Conservation (phyloP, 2,888 invertebrate genomes). For the Caenorhabditis sulstoni region DNA sequence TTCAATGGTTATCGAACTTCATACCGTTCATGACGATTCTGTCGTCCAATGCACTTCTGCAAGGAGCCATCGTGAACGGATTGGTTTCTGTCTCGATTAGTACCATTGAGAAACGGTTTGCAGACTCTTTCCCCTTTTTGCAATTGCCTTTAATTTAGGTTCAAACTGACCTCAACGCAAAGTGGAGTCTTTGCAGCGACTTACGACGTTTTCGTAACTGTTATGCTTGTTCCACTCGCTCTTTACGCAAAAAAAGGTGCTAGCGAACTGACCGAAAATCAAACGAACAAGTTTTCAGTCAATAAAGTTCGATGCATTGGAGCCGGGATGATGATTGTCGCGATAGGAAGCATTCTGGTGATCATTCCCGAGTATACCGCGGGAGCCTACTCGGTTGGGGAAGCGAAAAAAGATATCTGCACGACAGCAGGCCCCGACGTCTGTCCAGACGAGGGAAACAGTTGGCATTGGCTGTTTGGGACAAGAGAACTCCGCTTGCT, state of each 20-base stretch:
- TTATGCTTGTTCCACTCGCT: conserved; percentile 67
- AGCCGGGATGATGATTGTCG: conserved; percentile 69
- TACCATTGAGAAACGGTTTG: conserved; percentile 69
- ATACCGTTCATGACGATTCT: conserved; percentile 63
- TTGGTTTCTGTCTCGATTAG: conserved; percentile 69
- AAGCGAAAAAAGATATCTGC: conserved; percentile 40
- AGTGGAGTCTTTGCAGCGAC: conserved; percentile 70
- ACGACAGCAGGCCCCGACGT: conserved; percentile 21
- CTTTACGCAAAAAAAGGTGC: conserved; percentile 65
- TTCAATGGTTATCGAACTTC: conserved; percentile 62
- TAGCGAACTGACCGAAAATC: not conserved
- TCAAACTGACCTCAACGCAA: conserved; percentile 66
- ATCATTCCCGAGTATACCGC: conserved; percentile 67
- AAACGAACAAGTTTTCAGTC: conserved; percentile 52
- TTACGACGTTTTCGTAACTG: conserved; percentile 68
- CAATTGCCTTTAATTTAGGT: conserved; percentile 25
- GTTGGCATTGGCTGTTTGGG: too few species aligned
- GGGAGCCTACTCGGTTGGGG: conserved; percentile 63
- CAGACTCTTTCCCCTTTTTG: not conserved
- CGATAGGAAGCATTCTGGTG: conserved; percentile 63
- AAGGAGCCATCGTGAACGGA: conserved; percentile 73
- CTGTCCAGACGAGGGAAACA: conserved; percentile 16
- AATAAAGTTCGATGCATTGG: conserved; percentile 69
- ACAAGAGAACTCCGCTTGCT: conserved; percentile 60
- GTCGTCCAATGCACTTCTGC: conserved; percentile 65